Percentiles rank a stretch among this genome's conserved stretches.
Conservation (phyloP, 2,888 invertebrate species). For the Yponomeuta cagnagella region DNA sequence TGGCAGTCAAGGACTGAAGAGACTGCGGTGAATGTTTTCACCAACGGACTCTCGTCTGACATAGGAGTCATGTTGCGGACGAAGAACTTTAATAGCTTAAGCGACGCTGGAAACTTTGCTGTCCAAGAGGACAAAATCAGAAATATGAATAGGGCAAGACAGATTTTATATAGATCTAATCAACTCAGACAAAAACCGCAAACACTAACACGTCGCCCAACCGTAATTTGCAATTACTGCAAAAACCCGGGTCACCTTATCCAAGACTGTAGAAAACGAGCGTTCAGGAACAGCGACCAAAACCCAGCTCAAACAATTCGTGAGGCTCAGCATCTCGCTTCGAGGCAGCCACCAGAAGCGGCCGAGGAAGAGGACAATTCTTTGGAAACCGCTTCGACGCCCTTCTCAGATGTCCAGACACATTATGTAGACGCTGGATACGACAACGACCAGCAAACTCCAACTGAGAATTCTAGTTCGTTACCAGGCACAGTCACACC, state of each 20-base stretch:
- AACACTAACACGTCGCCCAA: too few relatives aligned
- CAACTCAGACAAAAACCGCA: too few relatives aligned
- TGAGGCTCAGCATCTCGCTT: background rate
- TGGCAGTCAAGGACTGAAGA: constrained; percentile 9
- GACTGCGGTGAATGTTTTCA: constrained; percentile 8
- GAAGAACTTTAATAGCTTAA: background rate
- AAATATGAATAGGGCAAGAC: constrained; percentile 7
- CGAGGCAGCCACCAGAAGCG: background rate
- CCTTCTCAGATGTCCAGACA: background rate
- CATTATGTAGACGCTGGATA: background rate
- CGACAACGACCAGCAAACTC: background rate
- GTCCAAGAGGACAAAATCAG: constrained; percentile 13
- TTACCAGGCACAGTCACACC: background rate
- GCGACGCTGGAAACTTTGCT: constrained; percentile 8
- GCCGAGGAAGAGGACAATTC: constrained; percentile 7
- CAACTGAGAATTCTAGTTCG: background rate
- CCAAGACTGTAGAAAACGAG: constrained; percentile 21
- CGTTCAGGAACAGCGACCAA: constrained; percentile 24
- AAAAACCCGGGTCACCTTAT: constrained; percentile 22
- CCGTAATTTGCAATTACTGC: constrained; percentile 20
- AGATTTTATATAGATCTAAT: background rate
- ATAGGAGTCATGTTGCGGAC: constrained; percentile 10
- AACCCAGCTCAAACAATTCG: background rate
- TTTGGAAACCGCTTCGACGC: background rate
- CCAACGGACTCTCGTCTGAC: background rate